Percentiles rank a stretch among this genome's conserved stretches.
phyloP scores from a whole-genome alignment of 23 tunicate species.

The Corella eumyota region DNA sequence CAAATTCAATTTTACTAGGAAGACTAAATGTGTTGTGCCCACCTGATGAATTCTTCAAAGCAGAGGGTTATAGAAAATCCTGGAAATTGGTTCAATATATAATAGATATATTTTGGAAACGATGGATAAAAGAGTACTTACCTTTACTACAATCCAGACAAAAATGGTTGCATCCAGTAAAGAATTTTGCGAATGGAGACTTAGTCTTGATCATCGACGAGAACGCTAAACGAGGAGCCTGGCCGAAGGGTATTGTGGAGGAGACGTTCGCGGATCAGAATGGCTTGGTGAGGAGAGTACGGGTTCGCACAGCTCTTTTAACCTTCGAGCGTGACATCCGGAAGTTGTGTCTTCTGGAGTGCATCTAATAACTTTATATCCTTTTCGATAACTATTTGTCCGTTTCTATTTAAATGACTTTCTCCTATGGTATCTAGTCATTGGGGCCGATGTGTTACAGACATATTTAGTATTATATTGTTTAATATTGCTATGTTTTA shows the following conservation, averaged over 20 bases:
- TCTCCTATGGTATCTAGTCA: no score
- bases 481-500: no score
- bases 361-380: no score
- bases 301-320: not conserved
- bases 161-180: constrained; percentile 21
- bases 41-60: constrained; percentile 7
- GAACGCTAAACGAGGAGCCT: constrained; percentile 5
- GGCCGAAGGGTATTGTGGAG: constrained; percentile 31
- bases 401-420: no score
- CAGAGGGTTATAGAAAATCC: constrained; percentile 10
- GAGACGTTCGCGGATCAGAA: constrained; percentile 15
- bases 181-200: constrained; percentile 11
- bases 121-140: constrained; percentile 12
- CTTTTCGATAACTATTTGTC: no score
- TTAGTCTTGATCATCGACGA: constrained; percentile 19
- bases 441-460: no score
- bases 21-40: constrained; percentile 3
- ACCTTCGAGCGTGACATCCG: constrained; percentile 12
- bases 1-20: constrained; percentile 1
- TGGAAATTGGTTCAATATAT: constrained; percentile 8
- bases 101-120: constrained; percentile 9
- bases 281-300: constrained; percentile 30
- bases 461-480: no score
- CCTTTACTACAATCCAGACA: constrained; percentile 25
- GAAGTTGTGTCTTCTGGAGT: constrained; percentile 22